Evolutionary conservation across 2,113 vertebrate genomes (phyloP).

Genomic region (Dermatemys mawii): DNA sequence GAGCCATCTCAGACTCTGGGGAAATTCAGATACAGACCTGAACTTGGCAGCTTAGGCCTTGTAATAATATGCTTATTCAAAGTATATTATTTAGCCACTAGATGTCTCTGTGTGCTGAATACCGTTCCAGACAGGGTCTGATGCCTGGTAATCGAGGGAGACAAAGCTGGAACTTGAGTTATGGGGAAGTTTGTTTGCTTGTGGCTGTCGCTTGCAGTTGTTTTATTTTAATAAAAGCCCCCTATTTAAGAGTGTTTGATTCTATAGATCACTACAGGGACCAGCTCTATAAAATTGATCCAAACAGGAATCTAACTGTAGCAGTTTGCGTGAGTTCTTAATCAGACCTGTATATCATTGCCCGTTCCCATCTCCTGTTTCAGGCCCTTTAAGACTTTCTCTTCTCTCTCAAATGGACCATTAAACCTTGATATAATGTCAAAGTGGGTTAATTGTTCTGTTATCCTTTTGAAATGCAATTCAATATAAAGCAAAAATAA

Average conservation of each 20-base stretch:
- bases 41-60: fast-evolving
- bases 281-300: background rate
- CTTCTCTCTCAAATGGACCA: background rate
- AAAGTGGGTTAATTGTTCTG: background rate
- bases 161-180: background rate
- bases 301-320: background rate
- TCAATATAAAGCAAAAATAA: background rate
- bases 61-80: background rate
- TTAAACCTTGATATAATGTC: background rate
- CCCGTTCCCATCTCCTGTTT: background rate
- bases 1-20: fast-evolving
- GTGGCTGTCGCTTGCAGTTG: background rate
- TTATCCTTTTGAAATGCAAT: background rate
- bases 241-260: background rate
- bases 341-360: background rate
- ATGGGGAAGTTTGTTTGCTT: background rate
- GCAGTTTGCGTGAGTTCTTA: background rate
- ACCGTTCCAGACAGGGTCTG: too few species aligned
- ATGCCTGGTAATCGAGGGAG: background rate
- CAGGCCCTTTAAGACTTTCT: background rate
- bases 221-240: background rate
- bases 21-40: background rate
- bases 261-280: background rate
- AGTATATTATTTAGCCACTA: background rate
- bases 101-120: fast-evolving